Conservation (phyloP, 2,888 invertebrate species). For the Cheilosia vulpina region DNA sequence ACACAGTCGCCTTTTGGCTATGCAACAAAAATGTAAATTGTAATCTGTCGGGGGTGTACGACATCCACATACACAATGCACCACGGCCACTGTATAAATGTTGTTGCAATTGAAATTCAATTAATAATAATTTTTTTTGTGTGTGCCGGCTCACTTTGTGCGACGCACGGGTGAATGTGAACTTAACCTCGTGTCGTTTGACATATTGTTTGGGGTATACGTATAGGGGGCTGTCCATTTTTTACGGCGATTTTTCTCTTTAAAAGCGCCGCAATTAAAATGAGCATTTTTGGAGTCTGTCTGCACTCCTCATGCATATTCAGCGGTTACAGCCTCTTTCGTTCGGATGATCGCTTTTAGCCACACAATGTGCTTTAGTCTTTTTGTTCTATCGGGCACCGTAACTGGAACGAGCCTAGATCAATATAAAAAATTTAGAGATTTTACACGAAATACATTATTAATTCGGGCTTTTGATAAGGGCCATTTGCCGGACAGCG, state of each 20-base stretch:
- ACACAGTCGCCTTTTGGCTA: not conserved
- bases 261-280: slow-evolving; percentile 62
- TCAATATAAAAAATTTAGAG: slow-evolving; percentile 72
- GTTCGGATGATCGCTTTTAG: slow-evolving; percentile 11
- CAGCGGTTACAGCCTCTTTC: slow-evolving; percentile 8
- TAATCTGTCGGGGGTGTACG: slow-evolving; percentile 1
- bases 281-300: slow-evolving; percentile 54
- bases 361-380: not conserved
- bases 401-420: slow-evolving; percentile 23
- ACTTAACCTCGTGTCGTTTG: slow-evolving; percentile 57
- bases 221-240: not conserved
- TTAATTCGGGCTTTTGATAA: slow-evolving; percentile 71
- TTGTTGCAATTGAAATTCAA: slow-evolving; percentile 81
- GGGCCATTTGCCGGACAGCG: slow-evolving; percentile 54
- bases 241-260: not conserved
- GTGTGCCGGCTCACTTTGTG: slow-evolving; percentile 26
- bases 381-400: not conserved
- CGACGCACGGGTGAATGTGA: slow-evolving; percentile 7
- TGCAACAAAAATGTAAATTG: slow-evolving; percentile 61
- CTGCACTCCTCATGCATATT: slow-evolving; percentile 66
- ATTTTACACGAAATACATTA: slow-evolving; percentile 71
- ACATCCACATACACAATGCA: slow-evolving; percentile 25
- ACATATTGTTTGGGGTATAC: slow-evolving; percentile 42
- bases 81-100: slow-evolving; percentile 46
- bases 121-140: slow-evolving; percentile 78